Base-by-base conservation (phyloP, 2,797 vertebrate species). In the Squalus acanthias region DNA sequence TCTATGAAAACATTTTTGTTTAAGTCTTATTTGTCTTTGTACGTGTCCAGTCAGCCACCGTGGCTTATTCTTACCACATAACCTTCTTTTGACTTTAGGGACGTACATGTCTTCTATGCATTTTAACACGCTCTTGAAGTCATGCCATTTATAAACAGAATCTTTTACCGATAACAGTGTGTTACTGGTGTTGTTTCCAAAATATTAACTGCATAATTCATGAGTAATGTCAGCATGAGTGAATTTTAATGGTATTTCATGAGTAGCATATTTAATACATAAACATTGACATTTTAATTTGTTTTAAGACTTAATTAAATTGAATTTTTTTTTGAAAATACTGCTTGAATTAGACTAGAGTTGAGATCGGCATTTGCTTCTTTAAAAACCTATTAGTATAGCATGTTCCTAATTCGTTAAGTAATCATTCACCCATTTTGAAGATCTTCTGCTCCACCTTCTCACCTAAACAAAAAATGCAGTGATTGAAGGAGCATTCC, bases 221-320 rank as follows among this genome's bases (percentile, higher is more conserved):
- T 74, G n/a, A 46, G 24, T n/a, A 50, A 65, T 92, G 63, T 92
- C 39, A 50, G 39, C 67, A 69, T 1, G 5, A 91, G 65, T 94
- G 67, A 95, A 46, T 69, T 95, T 12, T 69, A 24, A 67, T 70
- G 39, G 39, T 95, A 72, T 95, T 95, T 72, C 93, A 72, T 15
- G 12, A 69, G 46, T 39, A 10, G 1, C 15, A 70, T 72, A 53
- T 72, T 95, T 95, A 92, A 92, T 67, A n/a, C 6, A 63, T 91
- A 92, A 39, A 92, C n/a, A 2, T 39, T 92, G 39, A 92, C 60
- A 92, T 95, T 94, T 69, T 94, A 72, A 95, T 50, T 70, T 95
- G 60, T 53, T 39, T n/a, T 39, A 70, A 10, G 17, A 69, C n/a
- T 26, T 46, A 95, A 26, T 69, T 95, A 70, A 72, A 46, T 69